Conservation (phyloP, 2,888 invertebrate genomes). For the Tribolium freemani region DNA sequence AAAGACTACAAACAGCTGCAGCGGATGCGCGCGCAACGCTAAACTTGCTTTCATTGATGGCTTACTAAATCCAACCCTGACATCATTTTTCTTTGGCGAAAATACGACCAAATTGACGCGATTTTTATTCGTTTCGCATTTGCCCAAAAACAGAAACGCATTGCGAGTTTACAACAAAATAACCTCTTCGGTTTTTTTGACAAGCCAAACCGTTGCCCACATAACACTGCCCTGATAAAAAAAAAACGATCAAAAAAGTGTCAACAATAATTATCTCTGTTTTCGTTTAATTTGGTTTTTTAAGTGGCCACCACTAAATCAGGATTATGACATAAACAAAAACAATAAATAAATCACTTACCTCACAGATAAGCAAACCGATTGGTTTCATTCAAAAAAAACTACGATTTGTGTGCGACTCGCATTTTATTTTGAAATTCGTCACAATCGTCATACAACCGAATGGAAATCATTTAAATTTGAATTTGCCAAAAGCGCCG, state of each 20-base stretch:
- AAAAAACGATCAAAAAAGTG: background rate
- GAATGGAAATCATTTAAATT: background rate
- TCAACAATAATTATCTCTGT: constrained; percentile 18
- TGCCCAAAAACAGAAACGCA: background rate
- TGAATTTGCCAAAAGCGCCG: constrained; percentile 6
- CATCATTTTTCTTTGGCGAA: constrained; percentile 25
- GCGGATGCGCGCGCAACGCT: constrained; percentile 44
- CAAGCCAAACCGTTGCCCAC: no score
- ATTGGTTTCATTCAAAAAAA: no score
- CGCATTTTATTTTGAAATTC: background rate
- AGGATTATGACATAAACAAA: background rate
- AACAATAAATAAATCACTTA: background rate
- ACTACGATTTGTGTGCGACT: no score
- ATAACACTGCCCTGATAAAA: background rate
- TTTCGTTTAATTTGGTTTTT: background rate
- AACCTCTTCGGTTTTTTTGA: no score
- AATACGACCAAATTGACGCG: constrained; percentile 12
- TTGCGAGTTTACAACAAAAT: no score
- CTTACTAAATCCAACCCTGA: constrained; percentile 41
- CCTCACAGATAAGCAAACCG: background rate
- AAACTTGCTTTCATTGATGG: constrained; percentile 35
- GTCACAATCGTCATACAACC: background rate
- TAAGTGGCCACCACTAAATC: background rate
- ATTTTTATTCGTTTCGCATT: background rate
- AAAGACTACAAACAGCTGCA: constrained; percentile 53